These are phyloP conservation scores for Pristionchus entomophagus DNA, from an alignment of 2,888 invertebrate species.

Conservation along the genomic window DNA sequence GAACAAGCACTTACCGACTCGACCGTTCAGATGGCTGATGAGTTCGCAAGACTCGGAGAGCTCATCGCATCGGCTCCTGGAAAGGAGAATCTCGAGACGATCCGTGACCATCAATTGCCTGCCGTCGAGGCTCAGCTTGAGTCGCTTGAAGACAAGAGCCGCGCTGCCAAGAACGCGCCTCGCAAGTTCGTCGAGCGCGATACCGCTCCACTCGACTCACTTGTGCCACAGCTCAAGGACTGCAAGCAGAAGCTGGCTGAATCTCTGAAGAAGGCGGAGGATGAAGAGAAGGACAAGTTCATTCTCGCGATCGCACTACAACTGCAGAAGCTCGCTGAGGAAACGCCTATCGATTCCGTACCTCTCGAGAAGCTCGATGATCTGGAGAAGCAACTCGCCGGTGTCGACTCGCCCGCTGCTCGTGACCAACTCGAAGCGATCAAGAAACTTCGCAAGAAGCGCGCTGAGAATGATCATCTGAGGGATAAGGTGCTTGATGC, in stretches of 20 bases:
- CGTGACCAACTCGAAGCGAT: conserved; percentile 49
- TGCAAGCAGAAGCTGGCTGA: conserved; percentile 36
- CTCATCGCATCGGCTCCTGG: conserved; percentile 43
- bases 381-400: conserved; percentile 53
- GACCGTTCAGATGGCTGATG: conserved; percentile 56
- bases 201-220: not conserved
- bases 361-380: conserved; percentile 45
- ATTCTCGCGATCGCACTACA: conserved; percentile 41
- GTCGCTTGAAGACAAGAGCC: conserved; percentile 33
- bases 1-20: conserved; percentile 60
- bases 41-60: conserved; percentile 51
- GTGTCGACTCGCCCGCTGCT: conserved; percentile 51
- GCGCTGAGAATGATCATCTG: conserved; percentile 37
- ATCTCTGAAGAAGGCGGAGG: conserved; percentile 22
- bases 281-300: conserved; percentile 46
- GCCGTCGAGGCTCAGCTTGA: conserved; percentile 32
- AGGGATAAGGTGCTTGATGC: conserved; percentile 17
- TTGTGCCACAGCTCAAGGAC: not conserved
- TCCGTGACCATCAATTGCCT: conserved; percentile 38
- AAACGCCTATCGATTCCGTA: conserved; percentile 2
- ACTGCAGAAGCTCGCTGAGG: conserved; percentile 29
- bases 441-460: conserved; percentile 50
- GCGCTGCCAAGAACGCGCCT: conserved; percentile 40
- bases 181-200: conserved; percentile 41
- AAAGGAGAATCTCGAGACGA: conserved; percentile 35